Evolutionary conservation across 1,140 invertebrate genomes (phyloP).

Genomic region (Triops longicaudatus): DNA sequence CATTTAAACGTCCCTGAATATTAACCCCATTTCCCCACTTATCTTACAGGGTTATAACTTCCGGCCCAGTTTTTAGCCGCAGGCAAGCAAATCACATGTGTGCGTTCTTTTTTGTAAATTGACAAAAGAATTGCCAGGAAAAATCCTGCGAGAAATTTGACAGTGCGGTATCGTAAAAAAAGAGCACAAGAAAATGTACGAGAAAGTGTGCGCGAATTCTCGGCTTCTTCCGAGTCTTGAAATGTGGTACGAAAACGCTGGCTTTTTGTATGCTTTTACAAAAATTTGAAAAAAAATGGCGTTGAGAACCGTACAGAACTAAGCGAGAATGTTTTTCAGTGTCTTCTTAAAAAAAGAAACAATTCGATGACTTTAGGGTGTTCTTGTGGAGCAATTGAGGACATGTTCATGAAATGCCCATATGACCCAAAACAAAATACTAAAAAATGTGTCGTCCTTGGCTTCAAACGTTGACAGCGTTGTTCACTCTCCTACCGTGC

Average conservation of each 20-base stretch:
- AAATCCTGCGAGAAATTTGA: not conserved
- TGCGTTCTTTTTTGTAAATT: not conserved
- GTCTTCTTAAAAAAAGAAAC: not conserved
- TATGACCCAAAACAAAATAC: not conserved
- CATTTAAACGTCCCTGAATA: conserved; percentile 6
- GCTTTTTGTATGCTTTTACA: too few species aligned
- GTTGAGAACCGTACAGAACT: not conserved
- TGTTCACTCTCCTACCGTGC: conserved; percentile 6
- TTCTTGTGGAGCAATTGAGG: not conserved
- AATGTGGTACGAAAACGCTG: too few species aligned
- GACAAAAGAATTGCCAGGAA: not conserved
- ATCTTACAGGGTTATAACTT: conserved; percentile 4
- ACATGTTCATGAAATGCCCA: not conserved
- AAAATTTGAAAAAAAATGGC: not conserved
- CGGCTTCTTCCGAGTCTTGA: too few species aligned
- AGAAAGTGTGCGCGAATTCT: too few species aligned
- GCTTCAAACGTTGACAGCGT: not conserved
- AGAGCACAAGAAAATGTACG: not conserved
- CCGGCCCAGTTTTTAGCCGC: not conserved
- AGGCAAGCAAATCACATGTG: conserved; percentile 6
- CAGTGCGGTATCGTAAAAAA: not conserved
- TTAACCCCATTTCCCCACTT: conserved; percentile 5
- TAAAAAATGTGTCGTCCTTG: not conserved
- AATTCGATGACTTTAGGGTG: not conserved
- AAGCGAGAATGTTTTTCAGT: not conserved